Percentiles rank a stretch among this genome's conserved stretches.
phyloP scores from a whole-genome alignment of 1,140 invertebrate genomes.

The Hestina assimilis region DNA sequence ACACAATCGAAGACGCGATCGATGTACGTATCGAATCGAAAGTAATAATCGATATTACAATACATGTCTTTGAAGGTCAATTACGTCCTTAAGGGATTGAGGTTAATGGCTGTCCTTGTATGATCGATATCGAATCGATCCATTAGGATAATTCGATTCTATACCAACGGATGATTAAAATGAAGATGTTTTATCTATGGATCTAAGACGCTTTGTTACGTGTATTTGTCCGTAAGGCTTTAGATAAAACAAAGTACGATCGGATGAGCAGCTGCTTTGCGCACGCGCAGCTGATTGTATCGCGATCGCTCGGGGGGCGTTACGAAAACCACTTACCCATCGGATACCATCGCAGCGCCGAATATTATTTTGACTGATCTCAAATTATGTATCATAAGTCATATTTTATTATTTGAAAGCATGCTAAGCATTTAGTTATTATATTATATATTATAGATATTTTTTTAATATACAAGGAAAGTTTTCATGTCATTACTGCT shows the following conservation, averaged over 20 bases:
- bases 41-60: slow-evolving; percentile 58
- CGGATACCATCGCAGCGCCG: slow-evolving; percentile 54
- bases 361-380: slow-evolving; percentile 62
- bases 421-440: neutral
- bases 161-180: slow-evolving; percentile 35
- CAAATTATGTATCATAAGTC: slow-evolving; percentile 23
- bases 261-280: slow-evolving; percentile 37
- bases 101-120: slow-evolving; percentile 59
- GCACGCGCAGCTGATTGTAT: slow-evolving; percentile 65
- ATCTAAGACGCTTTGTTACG: slow-evolving; percentile 4
- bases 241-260: slow-evolving; percentile 34
- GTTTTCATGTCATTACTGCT: too few species aligned
- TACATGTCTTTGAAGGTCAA: slow-evolving; percentile 56
- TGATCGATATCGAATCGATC: slow-evolving; percentile 46
- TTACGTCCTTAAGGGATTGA: slow-evolving; percentile 64
- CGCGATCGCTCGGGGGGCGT: slow-evolving; percentile 57
- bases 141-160: slow-evolving; percentile 54
- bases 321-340: slow-evolving; percentile 72
- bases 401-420: slow-evolving; percentile 26
- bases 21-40: slow-evolving; percentile 48
- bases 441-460: slow-evolving; percentile 9
- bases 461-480: too few species aligned
- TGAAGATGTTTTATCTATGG: slow-evolving; percentile 27
- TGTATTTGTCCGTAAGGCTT: slow-evolving; percentile 33
- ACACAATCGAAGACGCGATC: slow-evolving; percentile 54